Base-by-base conservation (phyloP, 2,888 invertebrate species). In the Empis livida region DNA sequence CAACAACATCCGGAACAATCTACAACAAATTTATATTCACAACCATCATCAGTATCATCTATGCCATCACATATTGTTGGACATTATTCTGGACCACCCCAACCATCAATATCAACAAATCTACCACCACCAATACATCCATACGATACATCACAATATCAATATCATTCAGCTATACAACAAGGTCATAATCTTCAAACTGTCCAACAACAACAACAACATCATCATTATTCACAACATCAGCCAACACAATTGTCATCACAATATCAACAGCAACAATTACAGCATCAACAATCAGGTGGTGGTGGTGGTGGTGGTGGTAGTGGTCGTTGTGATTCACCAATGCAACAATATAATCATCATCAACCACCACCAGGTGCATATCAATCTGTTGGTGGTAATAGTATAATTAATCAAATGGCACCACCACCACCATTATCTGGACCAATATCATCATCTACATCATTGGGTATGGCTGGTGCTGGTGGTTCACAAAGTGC, bases 401-500 rank as follows among this genome's bases (percentile, higher is more conserved):
- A 5, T 39, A 42, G 13, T 39, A 17, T 39, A 39, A 39, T 39
- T 17, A 39, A 39, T 17, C 40, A 45, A 37, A 35, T 42, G 14
- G 39, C 46, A 20, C 52, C 56, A 39, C 57, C 53, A 56, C 64
- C 64, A 32, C 60, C 64, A 17, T 52, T 64, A 42, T 54, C 60
- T 35, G 49, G 51, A 42, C 45, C 51, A 10, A 53, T 50, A 38
- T 44, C 44, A 14, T 20, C 41, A 27, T n/a, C 20, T 9, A 20
- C 20, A 23, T 10, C 20, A 17, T 17, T 13, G 35, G 35, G 35
- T 38, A 55, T 55, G 53, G 53, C 57, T 32, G 56, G 57, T 49
- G 65, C 64, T 40, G 59, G 63, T 23, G 65, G 64, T 5, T 60
- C 68, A 10, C 41, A 41, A 11, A 68, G 68, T 53, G 69, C 69